Evolutionary conservation across 1,140 invertebrate genomes (phyloP).

Genomic region (Drosophila busckii): DNA sequence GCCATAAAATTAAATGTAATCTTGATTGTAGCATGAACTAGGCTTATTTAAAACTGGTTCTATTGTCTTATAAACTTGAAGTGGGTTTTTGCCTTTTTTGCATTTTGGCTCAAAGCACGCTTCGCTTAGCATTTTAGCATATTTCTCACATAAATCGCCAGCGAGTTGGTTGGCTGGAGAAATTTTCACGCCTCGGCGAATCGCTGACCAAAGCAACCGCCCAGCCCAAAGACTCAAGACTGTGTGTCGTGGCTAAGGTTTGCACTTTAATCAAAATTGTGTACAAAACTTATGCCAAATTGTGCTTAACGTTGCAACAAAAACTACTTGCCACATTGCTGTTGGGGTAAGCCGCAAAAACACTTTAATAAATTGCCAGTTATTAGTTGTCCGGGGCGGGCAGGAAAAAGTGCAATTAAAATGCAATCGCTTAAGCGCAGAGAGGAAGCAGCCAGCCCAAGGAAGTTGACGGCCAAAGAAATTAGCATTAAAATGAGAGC

Average conservation of each 20-base stretch:
- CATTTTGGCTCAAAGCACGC: slow-evolving; percentile 34
- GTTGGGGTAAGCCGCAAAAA: slow-evolving; percentile 54
- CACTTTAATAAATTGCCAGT: slow-evolving; percentile 74
- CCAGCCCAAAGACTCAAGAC: slow-evolving; percentile 23
- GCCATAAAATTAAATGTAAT: too few species aligned
- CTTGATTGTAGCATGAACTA: too few species aligned
- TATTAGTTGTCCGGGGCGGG: slow-evolving; percentile 60
- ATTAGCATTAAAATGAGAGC: slow-evolving; percentile 55
- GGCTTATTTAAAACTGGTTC: too few species aligned
- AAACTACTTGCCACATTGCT: too few species aligned
- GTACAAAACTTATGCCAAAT: slow-evolving; percentile 40
- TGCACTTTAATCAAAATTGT: slow-evolving; percentile 45
- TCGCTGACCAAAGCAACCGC: slow-evolving; percentile 52
- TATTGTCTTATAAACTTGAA: too few species aligned
- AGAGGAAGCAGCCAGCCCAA: slow-evolving; percentile 1
- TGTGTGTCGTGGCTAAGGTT: neutral
- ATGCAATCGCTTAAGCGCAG: slow-evolving; percentile 46
- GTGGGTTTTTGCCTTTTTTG: too few species aligned
- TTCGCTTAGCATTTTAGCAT: slow-evolving; percentile 70
- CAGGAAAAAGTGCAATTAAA: slow-evolving; percentile 74
- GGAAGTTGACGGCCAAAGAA: slow-evolving; percentile 54
- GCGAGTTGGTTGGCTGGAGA: slow-evolving; percentile 67
- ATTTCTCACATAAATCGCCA: slow-evolving; percentile 72
- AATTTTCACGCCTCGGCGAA: slow-evolving; percentile 71
- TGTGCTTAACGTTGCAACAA: slow-evolving; percentile 25